Base-by-base conservation (phyloP, 2,888 invertebrate species). In the Blastobasis adustella region DNA sequence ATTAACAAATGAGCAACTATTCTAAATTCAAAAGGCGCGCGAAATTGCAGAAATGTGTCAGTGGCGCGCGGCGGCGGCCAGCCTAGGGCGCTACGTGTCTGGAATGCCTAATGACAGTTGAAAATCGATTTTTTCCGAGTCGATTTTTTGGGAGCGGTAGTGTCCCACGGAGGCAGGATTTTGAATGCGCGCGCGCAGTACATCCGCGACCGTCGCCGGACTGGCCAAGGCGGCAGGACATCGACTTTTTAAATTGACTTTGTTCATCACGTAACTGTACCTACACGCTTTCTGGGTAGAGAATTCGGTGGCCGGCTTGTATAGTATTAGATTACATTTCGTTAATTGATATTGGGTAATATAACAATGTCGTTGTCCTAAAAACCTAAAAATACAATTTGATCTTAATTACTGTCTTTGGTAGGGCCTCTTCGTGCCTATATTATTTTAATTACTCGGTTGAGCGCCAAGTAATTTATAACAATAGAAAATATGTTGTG, bases 231-330 rank as follows among this genome's bases (percentile, higher is more conserved):
- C 70, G 73, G 63, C 83, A 86, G 87, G 86, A 86, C 86, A 83
- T 82, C 86, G 79, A 85, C 85, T 87, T 86, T 86, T 86, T 85
- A 84, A 79, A 82, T 84, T 82, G 74, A 79, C 74, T 82, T 82
- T 76, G 82, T 76, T 77, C 79, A 82, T 76, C 73, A 66, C 67
- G 73, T 85, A 85, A 87, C 86, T 82, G 85, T 86, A 77, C 62
- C 42, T 42, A 42, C 9, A n/a, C 23, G 23, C 23, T 23, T 23
- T 23, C 23, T 60, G 66, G 61, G 57, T 63, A 69, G 61, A 62
- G 55, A 51, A 54, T 57, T 65, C 55, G 59, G 62, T 58, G 54
- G 60, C 58, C 60, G 60, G 61, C 61, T 62, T 59, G 54, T 55
- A 48, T 45, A 55, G 53, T 58, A 41, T 54, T 55, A 54, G 50